These are phyloP conservation scores for Anarsia innoxiella DNA, from an alignment of 2,888 invertebrate genomes.

Conservation along the genomic window DNA sequence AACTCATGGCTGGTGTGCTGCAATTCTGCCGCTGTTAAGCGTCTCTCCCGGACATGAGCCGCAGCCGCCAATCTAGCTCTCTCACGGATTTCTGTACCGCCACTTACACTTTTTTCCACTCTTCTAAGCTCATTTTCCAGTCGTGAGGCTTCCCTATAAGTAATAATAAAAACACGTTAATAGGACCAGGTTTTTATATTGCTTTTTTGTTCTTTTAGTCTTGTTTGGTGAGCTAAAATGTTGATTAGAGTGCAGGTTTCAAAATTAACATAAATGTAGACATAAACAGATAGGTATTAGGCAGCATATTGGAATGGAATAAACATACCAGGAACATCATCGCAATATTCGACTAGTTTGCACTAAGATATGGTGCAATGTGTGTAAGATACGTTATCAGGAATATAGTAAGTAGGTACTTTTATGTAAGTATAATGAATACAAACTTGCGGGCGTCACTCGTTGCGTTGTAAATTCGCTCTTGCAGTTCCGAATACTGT, in stretches of 20 bases:
- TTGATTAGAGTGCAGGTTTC: too few species aligned
- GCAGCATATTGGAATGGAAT: too few species aligned
- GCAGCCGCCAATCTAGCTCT: constrained; percentile 62
- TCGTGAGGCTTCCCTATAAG: constrained; percentile 37
- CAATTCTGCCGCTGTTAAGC: constrained; percentile 48
- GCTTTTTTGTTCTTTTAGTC: too few species aligned
- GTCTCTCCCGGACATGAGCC: constrained; percentile 57
- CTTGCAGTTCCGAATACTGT: constrained; percentile 50
- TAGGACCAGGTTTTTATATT: too few species aligned
- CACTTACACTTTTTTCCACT: constrained; percentile 53
- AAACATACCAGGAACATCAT: too few species aligned
- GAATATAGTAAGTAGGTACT: neutral
- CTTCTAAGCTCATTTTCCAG: constrained; percentile 52
- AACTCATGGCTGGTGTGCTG: constrained; percentile 47
- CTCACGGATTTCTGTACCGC: constrained; percentile 53
- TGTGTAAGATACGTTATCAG: too few species aligned
- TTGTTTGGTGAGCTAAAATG: too few species aligned
- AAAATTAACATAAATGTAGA: too few species aligned
- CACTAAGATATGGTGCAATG: too few species aligned
- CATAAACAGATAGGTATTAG: too few species aligned
- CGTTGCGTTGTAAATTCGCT: constrained; percentile 38
- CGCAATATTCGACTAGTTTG: too few species aligned
- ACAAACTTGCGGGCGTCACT: constrained; percentile 44
- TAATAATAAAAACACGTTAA: neutral
- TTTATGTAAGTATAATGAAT: too few species aligned